Evolutionary conservation across 2,113 vertebrate genomes (phyloP), one percentile per base, ranked within the genome.

Genomic region (Phycodurus eques): DNA sequence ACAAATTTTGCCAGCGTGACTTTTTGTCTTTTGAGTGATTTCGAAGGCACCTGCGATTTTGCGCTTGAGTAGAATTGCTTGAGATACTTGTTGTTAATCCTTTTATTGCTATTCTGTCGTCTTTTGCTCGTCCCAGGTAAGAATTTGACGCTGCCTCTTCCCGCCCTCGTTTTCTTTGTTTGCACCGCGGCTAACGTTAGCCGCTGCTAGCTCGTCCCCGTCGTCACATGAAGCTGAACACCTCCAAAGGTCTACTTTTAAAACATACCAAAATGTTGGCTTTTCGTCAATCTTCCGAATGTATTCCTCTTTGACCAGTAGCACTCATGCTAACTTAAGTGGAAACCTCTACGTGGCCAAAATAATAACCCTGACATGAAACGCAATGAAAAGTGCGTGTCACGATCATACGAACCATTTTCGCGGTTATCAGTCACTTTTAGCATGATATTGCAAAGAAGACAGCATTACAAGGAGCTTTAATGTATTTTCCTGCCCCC

Each of bases 101-200:
- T 20, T 17, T 2, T 35, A 1, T 19, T 35, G 9, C 59, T 8
- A 39, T 6, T 39, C 27, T 35, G 64, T 66, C 12, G 15, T 31
- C 13, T 27, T 35, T 61, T 47, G 43, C 20, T 47, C 44, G 64
- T 22, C 47, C 14, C 44, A 22, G 64, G 64, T 66, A 66, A 66
- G 64, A 66, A 31, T 47, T 1, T 8, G 44, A 47, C 14, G 64
- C 22, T 46, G 13, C 43, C n/a, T 49, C 13, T 66, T 66, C 44
- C 43, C 64, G 44, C 64, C 64, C 47, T 47, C 42, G 14, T 66
- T 66, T 47, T 66, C 64, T 66, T 66, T 66, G 64, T 66, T 8
- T 66, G 64, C n/a, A n/a, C 64, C 64, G n/a, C 7, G 22, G 64
- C 64, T 66, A 47, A 46, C 42, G 44, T 47, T 66, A 47, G 63